A percentile compares a stretch with the other conserved stretches of the same genome.
These are phyloP conservation scores for Unio pictorum DNA, from an alignment of 2,888 invertebrate genomes.

Conservation along the genomic window DNA sequence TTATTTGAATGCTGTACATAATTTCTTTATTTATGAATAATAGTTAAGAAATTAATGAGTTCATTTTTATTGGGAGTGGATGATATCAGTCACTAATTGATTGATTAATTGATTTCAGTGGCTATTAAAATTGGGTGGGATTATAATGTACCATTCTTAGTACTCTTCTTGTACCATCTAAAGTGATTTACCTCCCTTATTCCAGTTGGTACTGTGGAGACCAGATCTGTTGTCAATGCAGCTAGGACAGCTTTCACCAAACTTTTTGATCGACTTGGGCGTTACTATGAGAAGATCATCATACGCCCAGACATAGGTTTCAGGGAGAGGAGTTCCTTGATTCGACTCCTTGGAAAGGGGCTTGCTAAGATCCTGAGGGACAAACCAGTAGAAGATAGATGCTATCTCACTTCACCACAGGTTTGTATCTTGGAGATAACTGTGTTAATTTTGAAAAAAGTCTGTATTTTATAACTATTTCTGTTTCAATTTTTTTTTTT, in stretches of 20 bases:
- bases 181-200: conserved; percentile 1
- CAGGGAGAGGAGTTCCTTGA: conserved; percentile 53
- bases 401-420: conserved; percentile 49
- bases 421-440: conserved; percentile 20
- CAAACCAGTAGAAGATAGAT: conserved; percentile 38
- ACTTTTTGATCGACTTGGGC: conserved; percentile 55
- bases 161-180: neutral
- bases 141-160: neutral
- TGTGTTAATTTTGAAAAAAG: no score
- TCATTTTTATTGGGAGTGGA: no score
- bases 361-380: conserved; percentile 44
- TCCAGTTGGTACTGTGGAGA: conserved; percentile 49
- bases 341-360: conserved; percentile 51
- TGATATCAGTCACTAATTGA: no score
- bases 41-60: no score
- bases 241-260: conserved; percentile 61
- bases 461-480: no score
- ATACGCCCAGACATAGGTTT: conserved; percentile 44
- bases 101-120: no score
- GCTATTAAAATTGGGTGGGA: no score
- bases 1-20: no score
- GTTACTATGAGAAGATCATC: conserved; percentile 47
- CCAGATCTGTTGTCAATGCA: conserved; percentile 53
- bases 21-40: no score
- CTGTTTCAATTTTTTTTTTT: no score